Base-by-base conservation (phyloP, 2,113 vertebrate species). In the Penelope pileata region DNA sequence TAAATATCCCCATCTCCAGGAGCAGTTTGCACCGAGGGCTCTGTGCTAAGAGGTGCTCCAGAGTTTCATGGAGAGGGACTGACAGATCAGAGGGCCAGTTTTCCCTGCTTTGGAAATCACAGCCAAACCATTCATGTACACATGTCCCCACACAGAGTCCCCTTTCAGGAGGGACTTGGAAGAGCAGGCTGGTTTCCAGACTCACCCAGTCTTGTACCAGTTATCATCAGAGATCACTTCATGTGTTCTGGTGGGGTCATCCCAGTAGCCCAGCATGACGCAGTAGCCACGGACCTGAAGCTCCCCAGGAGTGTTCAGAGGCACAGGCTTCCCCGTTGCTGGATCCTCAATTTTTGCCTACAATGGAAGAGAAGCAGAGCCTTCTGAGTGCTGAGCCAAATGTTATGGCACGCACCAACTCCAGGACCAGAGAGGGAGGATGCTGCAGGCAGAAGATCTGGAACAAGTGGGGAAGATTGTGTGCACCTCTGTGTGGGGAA, bases 171-270 rank as follows among this genome's bases (percentile, higher is more conserved):
- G 30, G 3, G 24, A 7, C 7, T 5, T 1, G 54, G 38, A 80
- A 14, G n/a, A 76, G 22, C 19, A 29, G 26, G 24, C n/a, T 43
- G 45, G 26, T 67, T 76, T 18, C 36, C 40, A 85, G 34, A 93
- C 99, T 98, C 96, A 99, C 99, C 99, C 99, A 1, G 99, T 99
- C 94, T 97, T 98, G 97, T 99, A 99, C 99, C 99, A 99, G 59
- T 93, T 93, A 16, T 98, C 98, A 40, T 97, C 94, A 32, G 94
- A 93, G 56, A 99, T 96, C 50, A 90, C 96, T 73, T 99, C 98
- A 0, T 75, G 81, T 0, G 99, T 99, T 94, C 98, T 99, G 53
- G 26, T 50, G 1, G 96, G 82, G 9, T 99, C 99, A 0, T 26
- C 72, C 99, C 99, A 99, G 97, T 99, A 99, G 36, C 97, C 99